Evolutionary conservation across 30 jellyfish, hydroid and myxozoan genomes (phyloP), one percentile per base, ranked within the genome.

Genomic region (Aurelia aurita complex sp. Pacific): DNA sequence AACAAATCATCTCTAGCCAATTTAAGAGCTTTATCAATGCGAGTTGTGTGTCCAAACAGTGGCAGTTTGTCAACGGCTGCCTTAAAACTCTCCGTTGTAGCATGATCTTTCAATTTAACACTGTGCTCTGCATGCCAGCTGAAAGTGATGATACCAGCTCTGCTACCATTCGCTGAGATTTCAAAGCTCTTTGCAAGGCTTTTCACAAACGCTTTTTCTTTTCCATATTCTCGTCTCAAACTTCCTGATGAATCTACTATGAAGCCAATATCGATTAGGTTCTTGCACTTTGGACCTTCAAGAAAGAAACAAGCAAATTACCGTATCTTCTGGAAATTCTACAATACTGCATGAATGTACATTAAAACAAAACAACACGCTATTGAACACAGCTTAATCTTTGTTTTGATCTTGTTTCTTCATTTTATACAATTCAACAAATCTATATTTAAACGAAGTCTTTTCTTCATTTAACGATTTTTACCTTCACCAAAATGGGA

Each of bases 181-280:
- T 73, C 90, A 52, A 91, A 86, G 34, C 80, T 52, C 66, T 80
- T 88, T 23, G 98, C 96, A 68, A 91, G 72, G 38, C 29, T 46
- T 60, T 91, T 91, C 61, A 91, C 92, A 70, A 91, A 91, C 82
- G 73, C 90, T 85, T 91, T 91, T 89, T 91, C 98, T 77, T 91
- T 91, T 51, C 82, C 76, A 66, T 91, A 91, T 19, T 80, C 90
- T 29, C 85, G 17, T 32, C 86, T 52, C 70, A 91, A 74, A 68
- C 98, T 91, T 38, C 96, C 96, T 5, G 98, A 91, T 32, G 98
- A 91, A 79, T 91, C 98, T 62, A 91, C 89, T 2, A 91, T 65
- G 87, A 91, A 91, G 53, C 96, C 98, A 70, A 91, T 86, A 63
- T 91, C 91, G 23, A 55, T 53, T 7, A 61, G 34, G 19, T 74